Evolutionary conservation across 2,797 vertebrate species (phyloP), one percentile per base, ranked within the genome.

Genomic region (Varecia variegata): DNA sequence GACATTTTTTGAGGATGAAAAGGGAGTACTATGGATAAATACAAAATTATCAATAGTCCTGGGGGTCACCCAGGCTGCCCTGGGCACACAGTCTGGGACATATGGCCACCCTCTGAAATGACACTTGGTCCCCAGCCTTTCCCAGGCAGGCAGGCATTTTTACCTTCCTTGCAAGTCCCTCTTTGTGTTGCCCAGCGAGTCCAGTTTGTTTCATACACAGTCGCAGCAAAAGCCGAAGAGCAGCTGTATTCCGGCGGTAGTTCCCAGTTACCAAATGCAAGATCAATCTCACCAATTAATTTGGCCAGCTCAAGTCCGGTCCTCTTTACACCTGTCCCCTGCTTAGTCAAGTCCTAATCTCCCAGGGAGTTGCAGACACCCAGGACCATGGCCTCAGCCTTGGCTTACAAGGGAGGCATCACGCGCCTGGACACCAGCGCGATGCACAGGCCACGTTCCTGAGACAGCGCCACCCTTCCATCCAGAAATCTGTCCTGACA

Each of bases 321-420:
- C 95, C 96, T 98, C 0, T 77, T 98, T 96, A 97, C 96, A 95
- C 94, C 96, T 97, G 96, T 77, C 82, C 96, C 94, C 83, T 80
- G 97, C 94, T 97, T 98, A 98, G 98, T 98, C 98, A 98, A n/a
- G 54, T 82, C 93, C 95, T 65, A 70, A 96, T 97, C 96, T 80
- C 77, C 98, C 79, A 43, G 13, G 76, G 95, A 96, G 88, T 18
- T 87, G 60, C 87, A 94, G 86, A 67, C 91, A 85, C 79, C 17
- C 2, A 92, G 86, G 92, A 93, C 58, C 65, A 62, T 97, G 95
- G 96, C 95, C 96, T 96, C 80, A 94, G 88, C 74, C 80, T 83
- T 90, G 76, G 85, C 93, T 94, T 21, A 94, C 87, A 50, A 97
- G 96, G 88, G 87, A 73, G 56, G 60, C 15, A 23, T 96, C 94